Evolutionary conservation across 1,140 invertebrate species (phyloP).

Genomic region (Laupala kohalensis): DNA sequence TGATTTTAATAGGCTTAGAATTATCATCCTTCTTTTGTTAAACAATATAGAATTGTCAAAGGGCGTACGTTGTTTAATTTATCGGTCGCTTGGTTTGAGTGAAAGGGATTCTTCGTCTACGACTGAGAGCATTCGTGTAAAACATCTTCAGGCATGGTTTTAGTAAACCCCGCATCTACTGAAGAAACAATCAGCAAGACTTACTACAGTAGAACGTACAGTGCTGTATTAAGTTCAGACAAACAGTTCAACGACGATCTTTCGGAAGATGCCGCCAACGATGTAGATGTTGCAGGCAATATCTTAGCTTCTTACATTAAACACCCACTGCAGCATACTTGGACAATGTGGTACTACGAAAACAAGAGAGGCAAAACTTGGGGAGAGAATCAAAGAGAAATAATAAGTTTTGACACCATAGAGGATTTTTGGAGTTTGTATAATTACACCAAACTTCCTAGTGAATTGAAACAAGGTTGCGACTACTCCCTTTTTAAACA

Average conservation of each 20-base stretch:
- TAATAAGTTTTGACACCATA: conserved; percentile 88
- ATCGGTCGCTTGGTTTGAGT: background rate
- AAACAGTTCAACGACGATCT: background rate
- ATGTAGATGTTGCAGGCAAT: conserved; percentile 27
- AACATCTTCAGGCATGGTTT: background rate
- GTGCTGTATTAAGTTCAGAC: background rate
- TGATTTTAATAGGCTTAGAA: no score
- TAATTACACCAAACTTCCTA: conserved; percentile 89
- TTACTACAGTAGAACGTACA: background rate
- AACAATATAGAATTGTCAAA: no score
- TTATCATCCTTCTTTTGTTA: no score
- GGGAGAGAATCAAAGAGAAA: conserved; percentile 88
- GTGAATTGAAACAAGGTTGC: conserved; percentile 73
- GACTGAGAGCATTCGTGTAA: no score
- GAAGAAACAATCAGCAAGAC: background rate
- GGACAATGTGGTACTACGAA: conserved; percentile 98
- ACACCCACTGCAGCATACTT: conserved; percentile 88
- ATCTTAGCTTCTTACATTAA: conserved; percentile 56
- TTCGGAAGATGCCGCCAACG: conserved; percentile 24
- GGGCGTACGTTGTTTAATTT: background rate
- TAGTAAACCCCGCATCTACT: background rate
- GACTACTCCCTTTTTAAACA: conserved; percentile 96
- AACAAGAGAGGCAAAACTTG: conserved; percentile 77
- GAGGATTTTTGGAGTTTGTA: conserved; percentile 99
- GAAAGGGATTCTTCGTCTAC: no score